These are phyloP conservation scores for Mirza zaza DNA, from an alignment of 2,113 vertebrate species.

Conservation along the genomic window DNA sequence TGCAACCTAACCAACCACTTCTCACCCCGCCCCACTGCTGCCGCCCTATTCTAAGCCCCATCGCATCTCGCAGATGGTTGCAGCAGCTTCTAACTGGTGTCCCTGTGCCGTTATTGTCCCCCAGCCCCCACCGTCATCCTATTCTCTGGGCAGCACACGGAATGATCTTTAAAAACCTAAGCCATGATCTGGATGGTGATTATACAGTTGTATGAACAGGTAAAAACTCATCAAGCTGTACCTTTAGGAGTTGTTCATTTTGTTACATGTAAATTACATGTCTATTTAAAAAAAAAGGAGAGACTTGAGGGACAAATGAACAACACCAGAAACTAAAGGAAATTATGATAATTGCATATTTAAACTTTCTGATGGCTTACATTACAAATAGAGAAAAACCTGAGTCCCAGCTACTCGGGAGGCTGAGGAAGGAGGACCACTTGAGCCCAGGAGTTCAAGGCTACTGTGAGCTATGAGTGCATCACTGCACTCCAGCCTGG, in stretches of 20 bases:
- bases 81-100: background rate
- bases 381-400: background rate
- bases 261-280: background rate
- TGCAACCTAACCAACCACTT: background rate
- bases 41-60: background rate
- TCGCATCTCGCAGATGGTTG: background rate
- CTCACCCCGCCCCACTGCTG: background rate
- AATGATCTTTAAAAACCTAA: background rate
- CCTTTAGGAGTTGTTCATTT: background rate
- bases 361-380: background rate
- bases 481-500: too few relatives aligned
- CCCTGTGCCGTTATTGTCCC: background rate
- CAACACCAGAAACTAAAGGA: background rate
- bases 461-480: too few relatives aligned
- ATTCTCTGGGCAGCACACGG: too few relatives aligned
- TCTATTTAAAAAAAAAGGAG: background rate
- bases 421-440: too few relatives aligned
- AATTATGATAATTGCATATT: background rate
- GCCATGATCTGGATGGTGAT: background rate
- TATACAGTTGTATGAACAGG: background rate
- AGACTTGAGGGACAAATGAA: background rate
- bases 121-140: too few relatives aligned
- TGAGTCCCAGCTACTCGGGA: too few relatives aligned
- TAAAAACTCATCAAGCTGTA: background rate
- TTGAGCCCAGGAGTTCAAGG: too few relatives aligned